Evolutionary conservation across 2,113 vertebrate species (phyloP).

Genomic region (Indri indri): DNA sequence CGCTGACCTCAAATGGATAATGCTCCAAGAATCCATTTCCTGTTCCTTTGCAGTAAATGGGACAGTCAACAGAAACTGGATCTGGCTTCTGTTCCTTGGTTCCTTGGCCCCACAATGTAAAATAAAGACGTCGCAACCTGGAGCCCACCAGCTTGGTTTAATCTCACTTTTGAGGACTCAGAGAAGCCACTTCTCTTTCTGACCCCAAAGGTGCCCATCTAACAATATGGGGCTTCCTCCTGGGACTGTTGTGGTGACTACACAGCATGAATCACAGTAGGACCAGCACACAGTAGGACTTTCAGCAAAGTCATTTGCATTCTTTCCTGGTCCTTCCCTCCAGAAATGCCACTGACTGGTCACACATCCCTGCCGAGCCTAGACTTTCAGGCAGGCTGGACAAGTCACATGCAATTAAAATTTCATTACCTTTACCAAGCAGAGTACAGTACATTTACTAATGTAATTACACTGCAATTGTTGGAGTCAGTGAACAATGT

Average conservation of each 20-base stretch:
- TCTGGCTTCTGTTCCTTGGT: not conserved
- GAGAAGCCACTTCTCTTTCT: not conserved
- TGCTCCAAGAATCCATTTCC: not conserved
- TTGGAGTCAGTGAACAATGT: slow-evolving; percentile 49
- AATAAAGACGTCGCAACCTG: not conserved
- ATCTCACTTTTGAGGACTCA: not conserved
- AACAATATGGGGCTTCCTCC: not conserved
- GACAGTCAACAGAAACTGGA: not conserved
- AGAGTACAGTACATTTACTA: slow-evolving; percentile 63
- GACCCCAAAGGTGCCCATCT: not conserved
- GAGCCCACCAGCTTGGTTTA: not conserved
- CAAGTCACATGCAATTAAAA: slow-evolving; percentile 56
- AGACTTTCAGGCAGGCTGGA: not conserved
- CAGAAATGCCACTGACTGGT: not conserved
- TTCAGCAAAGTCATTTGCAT: not conserved
- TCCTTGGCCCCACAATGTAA: not conserved
- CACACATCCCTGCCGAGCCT: not conserved
- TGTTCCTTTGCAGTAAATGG: not conserved
- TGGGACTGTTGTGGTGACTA: not conserved
- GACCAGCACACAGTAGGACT: not conserved
- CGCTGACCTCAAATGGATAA: not conserved
- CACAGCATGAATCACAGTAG: not conserved
- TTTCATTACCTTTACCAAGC: slow-evolving; percentile 42
- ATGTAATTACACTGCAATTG: slow-evolving; percentile 64
- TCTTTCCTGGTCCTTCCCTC: not conserved